Evolutionary conservation across 2,113 vertebrate genomes (phyloP).

Genomic region (Oxyruncus cristatus): DNA sequence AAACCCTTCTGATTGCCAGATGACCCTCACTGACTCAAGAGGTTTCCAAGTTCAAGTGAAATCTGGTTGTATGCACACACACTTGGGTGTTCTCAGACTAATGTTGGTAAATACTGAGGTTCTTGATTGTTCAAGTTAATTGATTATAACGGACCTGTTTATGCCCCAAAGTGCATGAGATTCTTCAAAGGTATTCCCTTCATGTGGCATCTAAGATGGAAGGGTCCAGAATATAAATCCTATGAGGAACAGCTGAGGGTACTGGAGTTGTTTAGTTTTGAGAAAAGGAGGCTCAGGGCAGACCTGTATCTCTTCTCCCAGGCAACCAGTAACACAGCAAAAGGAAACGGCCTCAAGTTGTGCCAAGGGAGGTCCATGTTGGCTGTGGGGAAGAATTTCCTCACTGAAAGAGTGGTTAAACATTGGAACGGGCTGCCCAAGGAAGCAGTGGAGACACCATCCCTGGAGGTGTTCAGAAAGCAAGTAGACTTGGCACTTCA

Average conservation of each 20-base stretch:
- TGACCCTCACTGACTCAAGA: neutral
- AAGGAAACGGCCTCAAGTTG: neutral
- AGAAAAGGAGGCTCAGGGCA: neutral
- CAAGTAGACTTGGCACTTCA: neutral
- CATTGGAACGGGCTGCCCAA: neutral
- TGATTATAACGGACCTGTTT: neutral
- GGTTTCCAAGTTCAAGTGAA: neutral
- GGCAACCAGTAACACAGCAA: neutral
- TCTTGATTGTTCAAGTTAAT: neutral
- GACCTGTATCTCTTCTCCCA: neutral
- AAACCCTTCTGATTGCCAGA: neutral
- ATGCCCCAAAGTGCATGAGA: neutral
- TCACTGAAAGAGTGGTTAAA: neutral
- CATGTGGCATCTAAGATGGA: neutral
- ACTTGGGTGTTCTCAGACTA: neutral
- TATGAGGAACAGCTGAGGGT: neutral
- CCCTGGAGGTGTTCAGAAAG: neutral
- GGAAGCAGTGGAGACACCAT: neutral
- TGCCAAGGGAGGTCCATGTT: neutral
- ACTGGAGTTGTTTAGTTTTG: neutral
- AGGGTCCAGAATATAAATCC: neutral
- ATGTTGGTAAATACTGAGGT: neutral
- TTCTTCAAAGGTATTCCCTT: neutral
- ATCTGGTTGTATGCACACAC: accelerated
- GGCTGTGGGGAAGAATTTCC: neutral